Conservation (phyloP, 2,888 invertebrate genomes). For the Orthosia cruda region DNA sequence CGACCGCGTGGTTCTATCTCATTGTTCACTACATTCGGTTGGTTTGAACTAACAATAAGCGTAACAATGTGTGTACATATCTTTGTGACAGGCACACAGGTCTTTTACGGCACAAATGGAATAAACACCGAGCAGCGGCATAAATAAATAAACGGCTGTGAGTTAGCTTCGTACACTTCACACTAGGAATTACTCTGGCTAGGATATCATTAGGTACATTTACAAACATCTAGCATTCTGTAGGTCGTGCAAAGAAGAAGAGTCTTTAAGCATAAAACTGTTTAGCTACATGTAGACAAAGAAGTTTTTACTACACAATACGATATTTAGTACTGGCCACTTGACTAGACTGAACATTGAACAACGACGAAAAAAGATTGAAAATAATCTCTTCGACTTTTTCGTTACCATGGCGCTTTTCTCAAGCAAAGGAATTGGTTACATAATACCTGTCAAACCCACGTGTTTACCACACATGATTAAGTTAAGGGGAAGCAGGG, state of each 20-base stretch:
- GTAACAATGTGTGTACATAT: constrained; percentile 61
- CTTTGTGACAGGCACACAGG: constrained; percentile 54
- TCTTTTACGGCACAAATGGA: constrained; percentile 49
- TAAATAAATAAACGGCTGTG: constrained; percentile 53
- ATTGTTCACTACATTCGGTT: constrained; percentile 75
- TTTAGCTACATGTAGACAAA: no score
- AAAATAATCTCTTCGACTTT: constrained; percentile 16
- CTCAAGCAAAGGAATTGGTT: constrained; percentile 26
- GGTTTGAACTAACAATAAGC: constrained; percentile 47
- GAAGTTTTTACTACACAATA: no score
- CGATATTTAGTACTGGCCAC: no score
- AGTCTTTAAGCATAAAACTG: not conserved
- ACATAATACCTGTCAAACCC: constrained; percentile 36
- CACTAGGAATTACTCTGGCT: constrained; percentile 13
- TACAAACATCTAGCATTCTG: constrained; percentile 8
- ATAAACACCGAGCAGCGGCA: constrained; percentile 41
- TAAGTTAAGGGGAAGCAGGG: constrained; percentile 40
- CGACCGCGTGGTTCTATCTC: constrained; percentile 79
- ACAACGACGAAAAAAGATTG: no score
- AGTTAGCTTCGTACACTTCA: constrained; percentile 12
- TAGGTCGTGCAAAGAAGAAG: not conserved
- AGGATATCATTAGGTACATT: constrained; percentile 34
- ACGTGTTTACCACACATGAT: constrained; percentile 31
- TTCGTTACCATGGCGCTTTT: constrained; percentile 23
- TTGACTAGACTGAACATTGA: no score